Evolutionary conservation across 2,888 invertebrate species (phyloP), one percentile per base, ranked within the genome.

Genomic region (Cenopis cana): DNA sequence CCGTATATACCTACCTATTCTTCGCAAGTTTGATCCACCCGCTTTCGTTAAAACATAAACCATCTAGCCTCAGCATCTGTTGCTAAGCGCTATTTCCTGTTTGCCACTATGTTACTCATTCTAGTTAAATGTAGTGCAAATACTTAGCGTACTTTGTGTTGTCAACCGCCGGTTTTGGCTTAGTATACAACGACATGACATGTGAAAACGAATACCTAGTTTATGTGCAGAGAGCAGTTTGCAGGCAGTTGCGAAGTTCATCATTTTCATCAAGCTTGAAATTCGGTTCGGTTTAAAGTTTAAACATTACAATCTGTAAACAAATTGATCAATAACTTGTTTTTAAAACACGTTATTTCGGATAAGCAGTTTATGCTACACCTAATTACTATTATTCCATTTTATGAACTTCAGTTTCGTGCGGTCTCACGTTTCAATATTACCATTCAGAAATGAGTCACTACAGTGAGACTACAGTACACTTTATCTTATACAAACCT

Each of bases 401-500:
- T n/a, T 2, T 41, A 5, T 38, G 46, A 54, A 24, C 24, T 54
- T 54, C 20, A 54, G 54, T 50, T 18, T 17, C 6, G 52, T 52
- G 3, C 20, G 20, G 20, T 52, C 52, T 24, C 52, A 52, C 18
- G 52, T 18, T 24, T 14, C 54, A 54, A 24, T 20, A 24, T 24
- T 20, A 54, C 20, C 12, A 24, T 24, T 54, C 54, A 20, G 14
- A 14, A 54, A 54, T 54, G 17, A 57, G 11, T 36, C 18, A 57
- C 38, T 38, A 4, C 24, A 24, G n/a, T n/a, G n/a, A n/a, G n/a
- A n/a, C 4, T 24, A 24, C 29, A 17, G 8, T 6, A 5, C 14
- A 6, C 36, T 18, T 6, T 17, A n/a, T 9, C 20, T 61, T 6
- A 29, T 61, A 61, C 61, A 33, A 61, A 61, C 14, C 62, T 50